A percentile compares a stretch with the other conserved stretches of the same genome.
Conservation (phyloP, 2,113 vertebrate genomes). For the Atrichornis clamosus region DNA sequence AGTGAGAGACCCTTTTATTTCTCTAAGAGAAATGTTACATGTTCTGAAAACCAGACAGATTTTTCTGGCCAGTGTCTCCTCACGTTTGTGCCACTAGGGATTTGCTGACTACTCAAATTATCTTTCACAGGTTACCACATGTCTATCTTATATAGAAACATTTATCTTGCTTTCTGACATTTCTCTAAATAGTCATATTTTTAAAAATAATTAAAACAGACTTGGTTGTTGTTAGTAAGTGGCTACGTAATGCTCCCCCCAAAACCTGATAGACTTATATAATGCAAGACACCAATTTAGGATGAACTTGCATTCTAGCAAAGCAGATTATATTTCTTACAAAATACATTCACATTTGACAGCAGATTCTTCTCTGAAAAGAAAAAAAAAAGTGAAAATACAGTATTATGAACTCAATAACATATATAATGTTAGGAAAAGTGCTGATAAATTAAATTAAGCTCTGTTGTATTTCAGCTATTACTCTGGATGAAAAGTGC, state of each 20-base stretch:
- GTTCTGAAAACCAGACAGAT: conserved; percentile 14
- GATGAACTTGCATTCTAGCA: background rate
- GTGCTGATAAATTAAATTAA: background rate
- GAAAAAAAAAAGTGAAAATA: background rate
- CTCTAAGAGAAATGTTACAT: background rate
- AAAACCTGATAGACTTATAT: background rate
- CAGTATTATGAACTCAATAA: background rate
- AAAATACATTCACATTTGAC: background rate
- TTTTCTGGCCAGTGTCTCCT: conserved; percentile 44
- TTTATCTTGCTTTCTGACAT: background rate
- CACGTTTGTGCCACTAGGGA: background rate
- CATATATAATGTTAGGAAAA: background rate
- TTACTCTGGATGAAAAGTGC: background rate
- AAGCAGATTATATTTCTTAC: background rate
- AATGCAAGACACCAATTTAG: background rate
- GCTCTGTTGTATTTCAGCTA: background rate
- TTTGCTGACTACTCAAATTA: conserved; percentile 46
- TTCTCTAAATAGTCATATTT: background rate
- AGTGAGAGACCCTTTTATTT: conserved; percentile 51
- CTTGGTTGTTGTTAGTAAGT: background rate
- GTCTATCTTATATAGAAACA: background rate
- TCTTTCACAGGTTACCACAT: conserved; percentile 2
- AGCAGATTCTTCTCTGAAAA: background rate
- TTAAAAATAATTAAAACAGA: background rate
- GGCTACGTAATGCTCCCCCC: background rate